Base-by-base conservation (phyloP, 2,888 invertebrate genomes). In the Artemia sp. region DNA sequence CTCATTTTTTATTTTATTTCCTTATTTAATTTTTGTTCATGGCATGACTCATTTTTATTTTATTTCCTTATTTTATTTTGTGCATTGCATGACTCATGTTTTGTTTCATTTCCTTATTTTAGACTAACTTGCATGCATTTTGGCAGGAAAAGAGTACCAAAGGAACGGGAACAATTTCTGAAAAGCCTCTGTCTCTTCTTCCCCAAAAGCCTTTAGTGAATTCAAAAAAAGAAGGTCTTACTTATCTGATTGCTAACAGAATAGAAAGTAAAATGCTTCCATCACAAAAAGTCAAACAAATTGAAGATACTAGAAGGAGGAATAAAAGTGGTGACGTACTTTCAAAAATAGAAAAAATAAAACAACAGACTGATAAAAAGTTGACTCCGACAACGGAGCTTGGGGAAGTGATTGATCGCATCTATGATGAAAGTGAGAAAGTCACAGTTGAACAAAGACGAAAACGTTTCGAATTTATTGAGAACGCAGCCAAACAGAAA, bases 261-360 rank as follows among this genome's bases (percentile, higher is more conserved):
- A 58, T 58, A 58, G 64, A 58, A 24, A 58, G 24, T 58, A n/a
- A 24, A 24, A 58, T 58, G 64, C 14, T 58, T 24, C 64, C 64
- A 24, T n/a, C 24, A 19, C 24, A n/a, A n/a, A 24, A 58, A 58
- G 24, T 12, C 24, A n/a, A 24, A 9, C 14, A 58, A n/a, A 10
- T 58, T 8, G 64, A 58, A 58, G 64, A 58, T 19, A 58, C 64
- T 19, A 58, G 64, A 24, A n/a, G 24, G 24, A 58, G 64, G 24
- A n/a, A 24, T 12, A n/a, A 24, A 19, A 58, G 64, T 58, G 64
- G 64, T 24, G 64, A 58, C 14, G 24, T 58, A 9, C n/a, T 19
- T 10, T n/a, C 64, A n/a, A 58, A 58, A 24, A 58, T 58, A 8
- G 64, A 58, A 58, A 58, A 58, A 24, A 58, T 58, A 10, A 58